Percentiles rank a stretch among this genome's conserved stretches.
These are phyloP conservation scores for Micrasema minimum DNA, from an alignment of 1,140 invertebrate species.

Conservation along the genomic window DNA sequence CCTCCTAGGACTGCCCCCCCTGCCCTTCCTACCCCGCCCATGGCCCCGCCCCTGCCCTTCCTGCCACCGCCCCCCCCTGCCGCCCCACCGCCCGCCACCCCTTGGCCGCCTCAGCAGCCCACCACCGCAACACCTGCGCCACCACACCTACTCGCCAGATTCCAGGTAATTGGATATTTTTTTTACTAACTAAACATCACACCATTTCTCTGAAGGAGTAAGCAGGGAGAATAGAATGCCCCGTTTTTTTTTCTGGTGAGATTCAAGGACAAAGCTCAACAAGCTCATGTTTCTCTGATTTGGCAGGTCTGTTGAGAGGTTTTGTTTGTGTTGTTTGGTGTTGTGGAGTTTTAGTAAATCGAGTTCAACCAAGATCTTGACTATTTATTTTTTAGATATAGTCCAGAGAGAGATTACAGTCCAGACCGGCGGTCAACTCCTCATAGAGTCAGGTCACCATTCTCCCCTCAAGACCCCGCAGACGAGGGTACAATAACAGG, in stretches of 20 bases:
- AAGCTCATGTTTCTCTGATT: too few relatives aligned
- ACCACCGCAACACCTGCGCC: constrained; percentile 37
- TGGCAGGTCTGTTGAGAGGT: too few relatives aligned
- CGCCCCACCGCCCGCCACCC: constrained; percentile 61
- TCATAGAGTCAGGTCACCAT: constrained; percentile 43
- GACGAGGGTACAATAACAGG: constrained; percentile 42
- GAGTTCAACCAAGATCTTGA: too few relatives aligned
- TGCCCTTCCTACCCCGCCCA: constrained; percentile 49
- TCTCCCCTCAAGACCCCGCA: constrained; percentile 47
- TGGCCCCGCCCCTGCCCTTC: constrained; percentile 56
- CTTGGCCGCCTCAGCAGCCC: constrained; percentile 58
- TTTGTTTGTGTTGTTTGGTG: too few relatives aligned
- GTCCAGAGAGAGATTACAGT: constrained; percentile 44
- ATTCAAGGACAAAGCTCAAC: too few relatives aligned
- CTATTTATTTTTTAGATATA: constrained; percentile 49
- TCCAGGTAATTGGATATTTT: constrained; percentile 47
- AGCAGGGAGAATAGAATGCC: too few relatives aligned
- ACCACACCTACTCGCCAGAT: constrained; percentile 48
- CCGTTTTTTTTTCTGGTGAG: too few relatives aligned
- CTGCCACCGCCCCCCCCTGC: constrained; percentile 57
- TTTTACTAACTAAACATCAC: too few relatives aligned
- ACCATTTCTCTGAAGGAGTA: too few relatives aligned
- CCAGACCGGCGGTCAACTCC: constrained; percentile 41
- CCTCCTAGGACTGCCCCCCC: constrained; percentile 27
- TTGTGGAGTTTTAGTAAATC: too few relatives aligned